These are phyloP conservation scores for Achlya flavicornis DNA, from an alignment of 2,888 invertebrate species.

Conservation along the genomic window DNA sequence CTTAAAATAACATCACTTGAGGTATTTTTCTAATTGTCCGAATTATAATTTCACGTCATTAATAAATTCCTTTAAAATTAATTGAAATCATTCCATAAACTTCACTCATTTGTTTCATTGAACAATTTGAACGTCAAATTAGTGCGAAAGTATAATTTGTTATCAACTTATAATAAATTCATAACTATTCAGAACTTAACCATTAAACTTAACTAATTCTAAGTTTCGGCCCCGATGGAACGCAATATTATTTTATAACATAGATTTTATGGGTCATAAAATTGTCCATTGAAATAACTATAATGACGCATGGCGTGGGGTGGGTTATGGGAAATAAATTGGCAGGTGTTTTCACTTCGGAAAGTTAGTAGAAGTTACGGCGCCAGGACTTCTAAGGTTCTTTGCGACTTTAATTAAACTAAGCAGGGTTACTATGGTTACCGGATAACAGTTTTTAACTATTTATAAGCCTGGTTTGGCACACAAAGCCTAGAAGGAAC, in stretches of 20 bases:
- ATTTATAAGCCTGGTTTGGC: too few relatives aligned
- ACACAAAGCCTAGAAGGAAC: too few relatives aligned
- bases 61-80: too few relatives aligned
- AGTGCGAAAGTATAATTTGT: background rate
- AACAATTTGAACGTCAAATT: background rate
- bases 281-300: slow-evolving; percentile 3
- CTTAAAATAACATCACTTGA: too few relatives aligned
- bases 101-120: background rate
- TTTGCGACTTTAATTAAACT: background rate
- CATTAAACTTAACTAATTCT: background rate
- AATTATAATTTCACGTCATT: too few relatives aligned
- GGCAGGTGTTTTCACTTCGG: background rate
- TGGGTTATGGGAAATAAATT: background rate
- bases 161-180: background rate
- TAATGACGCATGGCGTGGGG: background rate
- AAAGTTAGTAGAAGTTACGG: background rate
- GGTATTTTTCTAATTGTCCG: too few relatives aligned
- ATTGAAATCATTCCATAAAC: too few relatives aligned
- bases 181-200: slow-evolving; percentile 2
- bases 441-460: too few relatives aligned
- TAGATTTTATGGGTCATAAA: slow-evolving; percentile 3
- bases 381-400: background rate
- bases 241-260: background rate
- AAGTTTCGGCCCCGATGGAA: background rate
- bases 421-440: too few relatives aligned